Base-by-base conservation (phyloP, 2,113 vertebrate species). In the Opisthocomus hoazin region DNA sequence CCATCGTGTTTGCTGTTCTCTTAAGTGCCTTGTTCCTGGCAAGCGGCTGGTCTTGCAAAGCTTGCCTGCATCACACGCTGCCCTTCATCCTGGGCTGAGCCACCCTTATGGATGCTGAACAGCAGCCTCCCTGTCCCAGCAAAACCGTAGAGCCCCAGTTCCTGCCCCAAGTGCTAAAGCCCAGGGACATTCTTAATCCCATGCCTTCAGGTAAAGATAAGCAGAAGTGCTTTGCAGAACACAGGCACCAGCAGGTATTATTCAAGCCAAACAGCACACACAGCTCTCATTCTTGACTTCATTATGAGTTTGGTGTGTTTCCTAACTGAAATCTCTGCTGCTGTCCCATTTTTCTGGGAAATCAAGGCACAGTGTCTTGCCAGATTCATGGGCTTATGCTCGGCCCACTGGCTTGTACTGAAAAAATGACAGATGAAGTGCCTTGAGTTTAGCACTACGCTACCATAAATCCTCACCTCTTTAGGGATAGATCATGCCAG, bases 381-480 rank as follows among this genome's bases (percentile, higher is more conserved):
- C 57, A 82, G 41, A 73, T 80, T 85, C 76, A 69, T 32, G 24
- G 41, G 45, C 41, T 63, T 34, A 0, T 0, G 15, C 84, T 57
- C 86, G 84, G 69, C 48, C 88, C 83, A 53, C 64, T 46, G 45
- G 39, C 46, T 15, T 46, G 41, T 68, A 56, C 79, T 71, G 69
- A 34, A 53, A 77, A 74, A n/a, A 17, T 61, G 60, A 93, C 43
- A 36, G 77, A 90, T 92, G 73, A 93, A 64, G 65, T 64, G 64
- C 65, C n/a, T 23, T 5, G 60, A 82, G 70, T 89, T 77, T 43
- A 85, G 84, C 61, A 46, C 70, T 80, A 48, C 0, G 6, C 37
- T 84, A 39, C 86, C 51, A 71, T 80, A 93, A 94, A 94, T 80
- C 60, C 53, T 89, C 57, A 57, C 29, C 41, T 27, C 77, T 86